Evolutionary conservation across 2,888 invertebrate genomes (phyloP), one percentile per base, ranked within the genome.

Genomic region (Syrphus vitripennis): DNA sequence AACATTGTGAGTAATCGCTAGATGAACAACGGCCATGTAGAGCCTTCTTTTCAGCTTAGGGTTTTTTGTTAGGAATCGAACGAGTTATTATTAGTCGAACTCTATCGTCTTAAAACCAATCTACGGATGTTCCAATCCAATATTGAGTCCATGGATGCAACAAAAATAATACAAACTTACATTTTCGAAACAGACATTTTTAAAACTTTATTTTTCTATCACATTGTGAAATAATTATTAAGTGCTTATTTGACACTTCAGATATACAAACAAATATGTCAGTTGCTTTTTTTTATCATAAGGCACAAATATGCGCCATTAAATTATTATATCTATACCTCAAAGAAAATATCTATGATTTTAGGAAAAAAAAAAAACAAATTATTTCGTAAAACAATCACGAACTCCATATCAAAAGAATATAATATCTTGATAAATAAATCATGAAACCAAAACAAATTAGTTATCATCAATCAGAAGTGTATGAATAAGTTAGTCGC

Each of bases 371-470:
- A 16, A 24, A 21, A 34, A 21, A 12, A 2, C 14, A 29, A 48
- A 48, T 24, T 19, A n/a, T n/a, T 48, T 37, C 12, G 24, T 34
- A 67, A 67, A 50, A 48, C 19, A 37, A 67, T 67, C 50, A 50
- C 48, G 50, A 70, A 70, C 37, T 57, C 4, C 14, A 4, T 24
- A 50, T 70, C 19, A 70, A 55, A 19, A 50, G 40, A 53, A 70
- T 55, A 14, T n/a, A n/a, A n/a, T n/a, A 59, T 59, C 34, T 37
- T 59, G 10, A 53, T 55, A 55, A 37, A 70, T 65, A 50, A 53
- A 70, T 57, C 70, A 70, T 55, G 55, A 70, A 40, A 40, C 26
- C 42, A 29, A n/a, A 53, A 72, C 55, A 42, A 57, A 72, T 79
- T 65, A 65, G 53, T 16, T 42, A 48, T 57, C 45, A 70, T 63